Conservation (phyloP, 2,113 vertebrate species). For the Rhegmatorhina hoffmannsi region DNA sequence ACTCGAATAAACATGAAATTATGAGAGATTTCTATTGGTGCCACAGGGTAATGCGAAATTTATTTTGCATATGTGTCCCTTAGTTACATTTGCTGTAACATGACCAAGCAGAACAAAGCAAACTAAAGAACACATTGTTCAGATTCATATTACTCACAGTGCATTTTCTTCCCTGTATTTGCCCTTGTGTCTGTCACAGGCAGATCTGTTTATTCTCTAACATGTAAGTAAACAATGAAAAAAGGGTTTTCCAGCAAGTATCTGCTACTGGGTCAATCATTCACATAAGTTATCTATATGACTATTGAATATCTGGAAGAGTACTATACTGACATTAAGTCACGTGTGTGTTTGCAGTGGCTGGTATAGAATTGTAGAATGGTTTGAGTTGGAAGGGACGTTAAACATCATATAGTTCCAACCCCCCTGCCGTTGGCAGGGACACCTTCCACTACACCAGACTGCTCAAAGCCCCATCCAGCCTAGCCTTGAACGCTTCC, state of each 20-base stretch:
- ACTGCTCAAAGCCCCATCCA: background rate
- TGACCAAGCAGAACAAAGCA: background rate
- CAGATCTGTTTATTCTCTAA: background rate
- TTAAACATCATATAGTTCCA: background rate
- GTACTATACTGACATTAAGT: background rate
- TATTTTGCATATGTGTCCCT: background rate
- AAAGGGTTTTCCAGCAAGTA: background rate
- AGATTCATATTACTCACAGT: background rate
- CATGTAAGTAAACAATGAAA: background rate
- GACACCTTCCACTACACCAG: background rate
- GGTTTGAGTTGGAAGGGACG: background rate
- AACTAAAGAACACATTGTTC: background rate
- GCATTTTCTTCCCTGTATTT: background rate
- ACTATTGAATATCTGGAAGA: background rate
- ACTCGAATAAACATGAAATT: background rate
- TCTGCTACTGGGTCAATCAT: background rate
- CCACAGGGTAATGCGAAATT: conserved; percentile 13
- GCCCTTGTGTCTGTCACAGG: background rate
- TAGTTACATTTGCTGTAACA: background rate
- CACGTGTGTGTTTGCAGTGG: background rate
- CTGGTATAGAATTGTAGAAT: background rate
- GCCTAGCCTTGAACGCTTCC: background rate
- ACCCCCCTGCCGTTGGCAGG: background rate
- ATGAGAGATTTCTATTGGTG: background rate
- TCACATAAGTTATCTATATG: background rate